Base-by-base conservation (phyloP, 2,797 vertebrate species). In the Melanotaenia boesemani region DNA sequence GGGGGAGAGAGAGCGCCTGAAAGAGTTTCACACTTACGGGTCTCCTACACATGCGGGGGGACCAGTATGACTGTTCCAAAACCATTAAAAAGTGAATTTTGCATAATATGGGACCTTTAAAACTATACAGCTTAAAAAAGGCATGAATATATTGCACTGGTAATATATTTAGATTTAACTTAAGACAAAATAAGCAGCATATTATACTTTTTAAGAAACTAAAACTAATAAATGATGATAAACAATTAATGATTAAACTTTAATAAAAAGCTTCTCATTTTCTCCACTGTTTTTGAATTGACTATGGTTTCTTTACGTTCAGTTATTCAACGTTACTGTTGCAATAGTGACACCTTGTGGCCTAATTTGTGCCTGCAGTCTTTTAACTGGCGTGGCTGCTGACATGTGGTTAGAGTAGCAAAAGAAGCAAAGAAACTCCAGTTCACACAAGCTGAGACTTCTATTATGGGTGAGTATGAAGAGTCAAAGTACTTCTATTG, bases 311-410 rank as follows among this genome's bases (percentile, higher is more conserved):
- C n/a, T 50, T 63, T 30, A 9, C 20, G 18, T 22, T 28, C 2
- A 52, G 30, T 12, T 28, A 7, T 6, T 32, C 5, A 1, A 28
- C 4, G 20, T 58, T 28, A 54, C 26, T 72, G 64, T 0, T 58
- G 44, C 59, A 68, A 57, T 50, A 60, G 80, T 87, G 89, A 78
- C 91, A 82, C 77, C 90, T 70, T 67, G 90, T 93, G 94, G 86
- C 55, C 36, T 11, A 48, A 16, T 6, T 1, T 0, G 41, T 63
- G 2, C 36, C 41, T 67, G 34, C 64, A 64, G n/a, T 0, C 10
- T 39, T 26, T 20, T 24, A 6, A 30, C 46, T 3, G 15, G 12
- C 18, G 11, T 22, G n/a, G 10, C 10, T 37, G 22, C 26, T 0
- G 0, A 18, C 39, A 41, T 41, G 39, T 41, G 39, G 39, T 41